Conservation (phyloP, 2,888 invertebrate species). For the Apamea sordens region DNA sequence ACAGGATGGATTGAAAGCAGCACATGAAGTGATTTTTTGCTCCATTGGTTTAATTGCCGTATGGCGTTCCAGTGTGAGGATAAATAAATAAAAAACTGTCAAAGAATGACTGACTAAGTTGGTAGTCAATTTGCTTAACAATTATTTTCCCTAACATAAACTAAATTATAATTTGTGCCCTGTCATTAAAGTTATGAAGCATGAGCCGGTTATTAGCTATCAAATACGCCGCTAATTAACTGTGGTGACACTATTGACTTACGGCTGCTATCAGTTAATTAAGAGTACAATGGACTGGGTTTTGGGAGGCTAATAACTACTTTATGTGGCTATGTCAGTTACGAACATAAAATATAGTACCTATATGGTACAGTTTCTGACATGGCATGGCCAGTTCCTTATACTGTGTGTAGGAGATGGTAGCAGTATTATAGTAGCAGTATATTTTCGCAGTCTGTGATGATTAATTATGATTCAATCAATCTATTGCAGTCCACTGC, state of each 20-base stretch:
- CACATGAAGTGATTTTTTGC: too few species aligned
- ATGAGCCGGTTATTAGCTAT: conserved; percentile 22
- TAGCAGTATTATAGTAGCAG: too few species aligned
- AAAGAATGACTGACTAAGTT: background rate
- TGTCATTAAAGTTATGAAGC: conserved; percentile 15
- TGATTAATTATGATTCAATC: too few species aligned
- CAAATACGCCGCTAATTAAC: conserved; percentile 42
- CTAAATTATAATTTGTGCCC: conserved; percentile 26
- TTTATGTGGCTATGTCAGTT: conserved; percentile 2
- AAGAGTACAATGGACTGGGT: conserved; percentile 23
- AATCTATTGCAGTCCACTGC: too few species aligned
- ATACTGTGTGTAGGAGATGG: too few species aligned
- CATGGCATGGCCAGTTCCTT: too few species aligned
- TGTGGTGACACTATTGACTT: conserved; percentile 18
- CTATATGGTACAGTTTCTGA: background rate
- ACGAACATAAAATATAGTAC: background rate
- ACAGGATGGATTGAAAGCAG: too few species aligned
- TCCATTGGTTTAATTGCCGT: too few species aligned
- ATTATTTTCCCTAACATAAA: background rate
- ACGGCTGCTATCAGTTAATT: conserved; percentile 38
- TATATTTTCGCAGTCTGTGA: too few species aligned
- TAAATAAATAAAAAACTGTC: too few species aligned
- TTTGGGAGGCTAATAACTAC: conserved; percentile 8
- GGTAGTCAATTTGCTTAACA: background rate
- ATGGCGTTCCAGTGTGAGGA: too few species aligned